Percentiles rank a stretch among this genome's conserved stretches.
phyloP scores from a whole-genome alignment of 2,888 invertebrate genomes.

The Pantelozetes paolii region DNA sequence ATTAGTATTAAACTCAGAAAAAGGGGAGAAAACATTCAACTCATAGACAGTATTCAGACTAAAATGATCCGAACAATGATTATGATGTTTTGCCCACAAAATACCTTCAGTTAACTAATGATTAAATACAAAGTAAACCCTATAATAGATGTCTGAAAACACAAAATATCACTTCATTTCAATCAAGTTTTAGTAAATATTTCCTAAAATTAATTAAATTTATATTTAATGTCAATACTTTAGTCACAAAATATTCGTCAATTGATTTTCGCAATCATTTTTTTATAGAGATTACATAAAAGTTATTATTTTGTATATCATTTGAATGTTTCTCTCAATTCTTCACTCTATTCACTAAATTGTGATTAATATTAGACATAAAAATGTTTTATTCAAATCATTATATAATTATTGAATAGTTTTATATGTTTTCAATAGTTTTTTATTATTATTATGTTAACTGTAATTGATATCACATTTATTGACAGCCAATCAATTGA shows the following conservation, averaged over 20 bases:
- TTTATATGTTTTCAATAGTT: conserved; percentile 4
- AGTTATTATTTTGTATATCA: neutral
- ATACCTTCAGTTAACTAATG: too few species aligned
- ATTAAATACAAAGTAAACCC: too few species aligned
- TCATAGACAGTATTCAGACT: neutral
- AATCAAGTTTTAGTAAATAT: too few species aligned
- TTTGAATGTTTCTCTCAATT: neutral
- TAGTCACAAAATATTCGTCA: too few species aligned
- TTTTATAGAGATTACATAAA: neutral
- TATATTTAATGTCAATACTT: too few species aligned
- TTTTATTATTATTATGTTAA: neutral
- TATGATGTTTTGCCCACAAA: too few species aligned
- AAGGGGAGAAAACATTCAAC: neutral
- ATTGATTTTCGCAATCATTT: too few species aligned
- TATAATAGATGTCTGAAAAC: too few species aligned
- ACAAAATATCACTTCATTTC: too few species aligned
- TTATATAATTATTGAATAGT: neutral
- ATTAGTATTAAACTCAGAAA: neutral
- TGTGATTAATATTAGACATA: neutral
- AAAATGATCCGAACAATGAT: too few species aligned
- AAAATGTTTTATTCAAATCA: neutral
- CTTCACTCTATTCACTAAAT: neutral
- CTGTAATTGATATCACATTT: neutral
- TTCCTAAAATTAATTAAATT: too few species aligned
- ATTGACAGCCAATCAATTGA: neutral